Evolutionary conservation across 2,113 vertebrate species (phyloP), one percentile per base, ranked within the genome.

Genomic region (Phalacrocorax brasilianus): DNA sequence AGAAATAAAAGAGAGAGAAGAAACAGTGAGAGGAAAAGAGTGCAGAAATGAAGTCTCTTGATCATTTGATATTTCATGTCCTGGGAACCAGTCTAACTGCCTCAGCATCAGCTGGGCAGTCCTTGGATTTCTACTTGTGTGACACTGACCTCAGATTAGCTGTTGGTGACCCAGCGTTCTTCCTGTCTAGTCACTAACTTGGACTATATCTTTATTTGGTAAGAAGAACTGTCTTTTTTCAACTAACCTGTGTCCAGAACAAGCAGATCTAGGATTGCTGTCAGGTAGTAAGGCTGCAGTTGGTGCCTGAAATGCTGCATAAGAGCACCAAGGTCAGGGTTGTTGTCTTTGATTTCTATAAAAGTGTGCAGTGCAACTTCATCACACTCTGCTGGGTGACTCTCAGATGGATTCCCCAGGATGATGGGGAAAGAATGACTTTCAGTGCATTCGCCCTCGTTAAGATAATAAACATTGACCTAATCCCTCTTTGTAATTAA

Each of bases 101-200:
- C 38, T 21, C 38, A 94, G 53, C 15, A 59, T 53, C 21, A 85
- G 32, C n/a, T 45, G 15, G 5, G 13, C n/a, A 15, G 19, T 85
- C 40, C 40, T 27, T 66, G 33, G 35, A 75, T 62, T 75, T 89
- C 47, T 93, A 14, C 27, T 66, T 75, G n/a, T 2, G 2, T 58
- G 26, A 44, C 24, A 35, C 12, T 58, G 78, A 63, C 5, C 6
- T 89, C 21, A 52, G 38, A 62, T 40, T 30, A 83, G 14, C 42
- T 11, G 1, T n/a, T 79, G 52, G 49, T 72, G 38, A 70, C 23
- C 9, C 58, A 58, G 33, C 0, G 0, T 65, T 80, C 12, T 22
- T 81, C 30, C 27, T 59, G 22, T 68, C 22, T 58, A 49, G n/a
- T 63, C 53, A n/a, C 23, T 78, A 56, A 47, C 9, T 74, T 66